Evolutionary conservation across 2,113 vertebrate species (phyloP), one percentile per base, ranked within the genome.

Genomic region (Bos javanicus): DNA sequence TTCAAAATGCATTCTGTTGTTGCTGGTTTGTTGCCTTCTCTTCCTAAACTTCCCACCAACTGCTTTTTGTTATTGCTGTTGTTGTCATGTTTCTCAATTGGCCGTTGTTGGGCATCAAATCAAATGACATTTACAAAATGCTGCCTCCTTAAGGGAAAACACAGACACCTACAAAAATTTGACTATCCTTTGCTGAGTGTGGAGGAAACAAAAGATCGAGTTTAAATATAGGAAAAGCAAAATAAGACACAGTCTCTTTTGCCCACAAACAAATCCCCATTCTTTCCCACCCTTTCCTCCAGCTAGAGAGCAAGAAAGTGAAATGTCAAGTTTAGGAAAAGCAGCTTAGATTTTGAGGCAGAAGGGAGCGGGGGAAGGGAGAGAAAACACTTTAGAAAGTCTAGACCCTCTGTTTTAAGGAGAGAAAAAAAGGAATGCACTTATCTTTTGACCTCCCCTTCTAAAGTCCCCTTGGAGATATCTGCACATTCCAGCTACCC

Each of bases 51-150:
- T 88, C 21, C 43, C 19, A 93, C 89, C 93, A 97, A 93, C 93
- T 96, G 88, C 92, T 97, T 92, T 97, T 91, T 78, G 62, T 93
- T 96, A 43, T 93, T 93, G 91, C 48, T 90, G 17, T 93, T 95
- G 43, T 88, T 83, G 52, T 93, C n/a, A 71, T 89, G 78, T 93
- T 96, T 91, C 90, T 97, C 91, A 96, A 93, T 81, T 97, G 90
- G 30, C 90, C 91, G 67, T 95, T 97, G 93, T 96, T 96, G 56
- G 46, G 46, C 87, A 95, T 80, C 87, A 97, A 94, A 94, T 84
- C 87, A 92, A 95, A 95, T 14, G 57, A 91, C 21, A 54, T 88
- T 96, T 94, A 93, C 48, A 97, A 62, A 95, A 93, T 67, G 36
- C n/a, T 92, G n/a, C 46, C 83, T 96, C 82, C 57, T 90, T 90